Percentiles rank a stretch among this genome's conserved stretches.
phyloP scores from a whole-genome alignment of 1,140 invertebrate genomes.

The Homalodisca vitripennis region DNA sequence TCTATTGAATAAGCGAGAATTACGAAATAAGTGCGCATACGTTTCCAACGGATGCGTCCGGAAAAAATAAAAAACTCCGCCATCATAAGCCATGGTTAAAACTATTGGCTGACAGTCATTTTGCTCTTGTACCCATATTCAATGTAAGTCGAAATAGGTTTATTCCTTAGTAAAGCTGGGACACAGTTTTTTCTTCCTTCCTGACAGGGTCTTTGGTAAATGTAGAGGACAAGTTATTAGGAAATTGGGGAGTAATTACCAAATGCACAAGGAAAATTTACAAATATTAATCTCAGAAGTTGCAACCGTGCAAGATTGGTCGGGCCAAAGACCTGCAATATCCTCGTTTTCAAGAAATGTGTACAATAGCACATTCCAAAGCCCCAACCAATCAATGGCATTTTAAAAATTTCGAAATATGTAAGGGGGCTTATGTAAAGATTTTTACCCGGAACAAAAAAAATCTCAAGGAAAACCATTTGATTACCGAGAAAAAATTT shows the following conservation, averaged over 20 bases:
- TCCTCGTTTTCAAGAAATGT: too few species aligned
- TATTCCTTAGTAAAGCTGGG: slow-evolving; percentile 40
- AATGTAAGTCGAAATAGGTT: slow-evolving; percentile 39
- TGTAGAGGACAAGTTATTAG: slow-evolving; percentile 42
- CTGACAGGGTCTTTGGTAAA: slow-evolving; percentile 44
- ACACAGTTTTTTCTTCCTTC: slow-evolving; percentile 43
- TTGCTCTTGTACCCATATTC: slow-evolving; percentile 38
- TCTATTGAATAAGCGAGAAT: slow-evolving; percentile 36
- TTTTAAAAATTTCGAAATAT: too few species aligned
- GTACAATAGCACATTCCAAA: too few species aligned
- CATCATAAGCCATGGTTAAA: slow-evolving; percentile 39
- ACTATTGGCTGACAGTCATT: slow-evolving; percentile 38
- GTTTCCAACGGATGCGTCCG: slow-evolving; percentile 42
- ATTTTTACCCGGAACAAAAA: too few species aligned
- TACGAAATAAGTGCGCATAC: slow-evolving; percentile 37
- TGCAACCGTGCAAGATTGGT: slow-evolving; percentile 30
- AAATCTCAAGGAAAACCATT: too few species aligned
- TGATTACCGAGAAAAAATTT: too few species aligned
- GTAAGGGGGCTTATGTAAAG: too few species aligned
- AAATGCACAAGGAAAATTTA: slow-evolving; percentile 23
- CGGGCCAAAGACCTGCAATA: slow-evolving; percentile 21
- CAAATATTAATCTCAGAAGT: slow-evolving; percentile 31
- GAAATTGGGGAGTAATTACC: slow-evolving; percentile 39
- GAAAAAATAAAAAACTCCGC: slow-evolving; percentile 46
- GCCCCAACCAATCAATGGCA: too few species aligned